Evolutionary conservation across 2,888 invertebrate species (phyloP), one percentile per base, ranked within the genome.

Genomic region (Pristionchus exspectatus): DNA sequence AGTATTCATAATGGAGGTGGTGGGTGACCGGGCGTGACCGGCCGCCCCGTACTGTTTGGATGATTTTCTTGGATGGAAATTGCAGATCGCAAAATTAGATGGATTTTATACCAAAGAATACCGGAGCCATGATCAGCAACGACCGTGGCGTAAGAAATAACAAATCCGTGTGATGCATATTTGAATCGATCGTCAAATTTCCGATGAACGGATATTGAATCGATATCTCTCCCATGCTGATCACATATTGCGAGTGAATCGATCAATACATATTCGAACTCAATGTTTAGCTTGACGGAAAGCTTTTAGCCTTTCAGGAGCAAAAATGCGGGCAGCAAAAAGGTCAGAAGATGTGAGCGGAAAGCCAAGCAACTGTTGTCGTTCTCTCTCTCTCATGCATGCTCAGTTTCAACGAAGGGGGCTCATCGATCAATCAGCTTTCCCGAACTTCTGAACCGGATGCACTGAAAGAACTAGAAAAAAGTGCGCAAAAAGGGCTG

Each of bases 381-480:
- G 63, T 63, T 63, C 63, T 63, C 63, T 63, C 63, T 63, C 63
- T n/a, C n/a, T n/a, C 63, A 63, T 63, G 16, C 56, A 2, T 3
- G 16, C 54, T 10, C 63, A 63, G 63, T 63, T 63, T 63, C 63
- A 63, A n/a, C 18, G 72, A 33, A 33, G 72, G 33, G 21, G 33
- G 21, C 9, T 21, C 74, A 74, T 74, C 63, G 63, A 63, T 63
- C 63, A 63, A 63, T 63, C 63, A 63, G n/a, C n/a, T n/a, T n/a
- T 24, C 63, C 63, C 63, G 63, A 63, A 63, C 63, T 63, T 63
- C 63, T 63, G n/a, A n/a, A n/a, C 63, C 63, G 63, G 63, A 63
- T 63, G n/a, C n/a, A 10, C 63, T 3, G 3, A 63, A 63, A 59
- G 18, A 59, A 18, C 59, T 4, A 18, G 9, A 21, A 3, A 59